Conservation (phyloP, 2,113 vertebrate species). For the Rhea pennata region DNA sequence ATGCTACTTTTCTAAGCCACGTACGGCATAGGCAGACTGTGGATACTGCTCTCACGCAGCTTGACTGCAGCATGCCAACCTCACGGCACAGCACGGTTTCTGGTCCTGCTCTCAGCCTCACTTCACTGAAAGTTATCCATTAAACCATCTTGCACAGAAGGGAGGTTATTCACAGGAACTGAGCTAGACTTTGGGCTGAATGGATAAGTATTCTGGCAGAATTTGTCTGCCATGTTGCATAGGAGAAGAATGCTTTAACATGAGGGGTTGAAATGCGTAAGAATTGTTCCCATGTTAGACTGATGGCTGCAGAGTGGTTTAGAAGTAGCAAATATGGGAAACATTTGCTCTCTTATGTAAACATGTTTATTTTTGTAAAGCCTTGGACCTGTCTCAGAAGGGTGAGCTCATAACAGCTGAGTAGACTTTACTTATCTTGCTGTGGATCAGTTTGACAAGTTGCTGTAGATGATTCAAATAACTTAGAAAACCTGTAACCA, state of each 20-base stretch:
- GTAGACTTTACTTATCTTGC: conserved; percentile 8
- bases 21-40: background rate
- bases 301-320: background rate
- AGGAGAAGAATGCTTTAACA: background rate
- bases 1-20: background rate
- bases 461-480: background rate
- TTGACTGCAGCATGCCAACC: background rate
- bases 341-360: background rate
- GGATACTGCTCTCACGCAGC: background rate
- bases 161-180: background rate
- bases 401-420: conserved; percentile 38
- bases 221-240: background rate
- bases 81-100: background rate
- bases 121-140: background rate
- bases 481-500: background rate
- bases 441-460: background rate
- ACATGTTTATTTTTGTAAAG: conserved; percentile 8
- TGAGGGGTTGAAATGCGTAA: background rate
- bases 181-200: background rate
- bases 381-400: background rate
- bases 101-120: background rate
- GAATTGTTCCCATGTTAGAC: background rate
- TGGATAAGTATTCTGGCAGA: background rate
- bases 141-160: background rate
- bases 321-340: conserved; percentile 3